phyloP scores from a whole-genome alignment of 2,888 invertebrate genomes.

The Drosophila picticornis region DNA sequence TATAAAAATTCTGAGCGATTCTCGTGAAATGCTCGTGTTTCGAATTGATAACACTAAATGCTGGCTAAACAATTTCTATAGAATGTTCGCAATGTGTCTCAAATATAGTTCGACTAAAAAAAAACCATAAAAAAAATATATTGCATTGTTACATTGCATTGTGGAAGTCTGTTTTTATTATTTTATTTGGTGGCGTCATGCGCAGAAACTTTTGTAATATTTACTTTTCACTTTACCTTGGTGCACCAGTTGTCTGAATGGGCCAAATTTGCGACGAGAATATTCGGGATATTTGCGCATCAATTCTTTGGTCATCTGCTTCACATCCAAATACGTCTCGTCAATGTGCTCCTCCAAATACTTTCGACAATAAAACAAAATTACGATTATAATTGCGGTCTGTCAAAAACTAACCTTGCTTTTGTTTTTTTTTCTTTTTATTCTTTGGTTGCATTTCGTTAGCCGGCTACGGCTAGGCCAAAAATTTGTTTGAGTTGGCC shows the following conservation, averaged over 20 bases:
- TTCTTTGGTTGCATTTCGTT: conserved; percentile 11
- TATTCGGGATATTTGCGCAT: conserved; percentile 92
- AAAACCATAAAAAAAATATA: background rate
- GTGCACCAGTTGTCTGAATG: conserved; percentile 92
- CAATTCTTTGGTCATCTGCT: conserved; percentile 92
- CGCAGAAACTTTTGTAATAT: conserved; percentile 34
- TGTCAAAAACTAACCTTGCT: conserved; percentile 66
- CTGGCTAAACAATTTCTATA: background rate
- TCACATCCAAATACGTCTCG: conserved; percentile 92
- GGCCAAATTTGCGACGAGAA: conserved; percentile 91
- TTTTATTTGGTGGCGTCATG: conserved; percentile 22
- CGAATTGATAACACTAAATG: background rate
- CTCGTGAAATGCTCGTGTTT: background rate
- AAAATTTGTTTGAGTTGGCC: background rate
- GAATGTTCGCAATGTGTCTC: background rate
- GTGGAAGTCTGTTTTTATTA: background rate
- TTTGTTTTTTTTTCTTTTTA: conserved; percentile 17
- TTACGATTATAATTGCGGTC: conserved; percentile 17
- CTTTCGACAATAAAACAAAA: conserved; percentile 25
- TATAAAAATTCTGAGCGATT: background rate
- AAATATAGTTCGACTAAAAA: background rate
- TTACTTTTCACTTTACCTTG: conserved; percentile 84
- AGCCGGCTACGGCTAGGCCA: conserved; percentile 48
- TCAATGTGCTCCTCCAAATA: conserved; percentile 93
- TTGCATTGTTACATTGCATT: conserved; percentile 8